Percentiles rank a stretch among this genome's conserved stretches.
Conservation (phyloP, 2,113 vertebrate genomes). For the Cathartes aura region DNA sequence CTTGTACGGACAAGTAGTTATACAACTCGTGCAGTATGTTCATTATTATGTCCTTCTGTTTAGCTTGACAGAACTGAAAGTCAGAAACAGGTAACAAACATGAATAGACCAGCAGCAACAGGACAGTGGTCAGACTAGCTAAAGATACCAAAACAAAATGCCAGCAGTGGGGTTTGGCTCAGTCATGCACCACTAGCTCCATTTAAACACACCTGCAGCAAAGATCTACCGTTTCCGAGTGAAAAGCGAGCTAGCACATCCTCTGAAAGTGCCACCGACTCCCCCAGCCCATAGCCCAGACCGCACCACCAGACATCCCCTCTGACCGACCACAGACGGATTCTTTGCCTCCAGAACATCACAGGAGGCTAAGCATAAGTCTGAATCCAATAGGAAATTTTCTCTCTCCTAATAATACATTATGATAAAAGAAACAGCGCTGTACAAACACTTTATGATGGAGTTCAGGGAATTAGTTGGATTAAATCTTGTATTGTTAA, state of each 20-base stretch:
- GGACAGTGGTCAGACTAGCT: background rate
- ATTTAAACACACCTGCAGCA: background rate
- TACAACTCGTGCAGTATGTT: slow-evolving; percentile 78
- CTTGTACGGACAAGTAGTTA: slow-evolving; percentile 79
- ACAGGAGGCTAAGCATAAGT: background rate
- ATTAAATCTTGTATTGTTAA: slow-evolving; percentile 9
- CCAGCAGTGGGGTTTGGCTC: background rate
- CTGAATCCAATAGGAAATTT: background rate
- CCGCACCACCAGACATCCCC: background rate
- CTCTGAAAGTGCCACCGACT: background rate
- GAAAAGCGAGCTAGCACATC: rapidly evolving
- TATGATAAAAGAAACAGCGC: background rate
- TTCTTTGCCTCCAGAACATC: background rate
- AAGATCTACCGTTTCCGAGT: background rate
- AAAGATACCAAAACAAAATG: background rate
- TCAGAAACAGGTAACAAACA: background rate
- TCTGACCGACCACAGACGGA: rapidly evolving
- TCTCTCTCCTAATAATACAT: background rate
- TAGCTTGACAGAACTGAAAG: slow-evolving; percentile 79
- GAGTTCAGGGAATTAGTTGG: background rate
- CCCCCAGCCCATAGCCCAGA: background rate
- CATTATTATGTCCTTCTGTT: slow-evolving; percentile 74
- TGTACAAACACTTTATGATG: background rate
- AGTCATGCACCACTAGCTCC: background rate
- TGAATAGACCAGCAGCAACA: background rate